phyloP scores from a whole-genome alignment of 2,888 invertebrate species.

The Sisyra terminalis region DNA sequence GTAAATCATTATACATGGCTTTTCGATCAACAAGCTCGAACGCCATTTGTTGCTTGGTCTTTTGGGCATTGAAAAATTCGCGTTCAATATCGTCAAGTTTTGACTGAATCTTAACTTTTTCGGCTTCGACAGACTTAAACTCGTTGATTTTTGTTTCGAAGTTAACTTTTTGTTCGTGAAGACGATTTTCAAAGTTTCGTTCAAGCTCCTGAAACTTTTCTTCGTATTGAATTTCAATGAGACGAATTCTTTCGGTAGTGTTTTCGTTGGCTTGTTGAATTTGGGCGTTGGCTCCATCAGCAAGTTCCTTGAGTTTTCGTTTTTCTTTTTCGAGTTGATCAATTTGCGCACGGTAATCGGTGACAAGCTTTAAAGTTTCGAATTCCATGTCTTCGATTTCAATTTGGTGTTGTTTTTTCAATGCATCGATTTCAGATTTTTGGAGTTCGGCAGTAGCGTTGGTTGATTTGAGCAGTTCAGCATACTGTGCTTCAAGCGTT shows the following conservation, averaged over 20 bases:
- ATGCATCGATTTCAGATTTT: slow-evolving; percentile 16
- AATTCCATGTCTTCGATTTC: slow-evolving; percentile 21
- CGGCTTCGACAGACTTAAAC: slow-evolving; percentile 34
- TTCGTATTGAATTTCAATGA: slow-evolving; percentile 25
- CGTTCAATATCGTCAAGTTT: slow-evolving; percentile 13
- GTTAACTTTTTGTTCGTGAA: slow-evolving; percentile 28
- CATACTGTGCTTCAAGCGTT: slow-evolving; percentile 14
- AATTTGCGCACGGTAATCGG: slow-evolving; percentile 17
- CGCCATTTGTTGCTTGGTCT: slow-evolving; percentile 6
- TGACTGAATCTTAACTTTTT: slow-evolving; percentile 30
- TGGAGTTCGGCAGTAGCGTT: too few relatives aligned
- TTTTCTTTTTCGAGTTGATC: slow-evolving; percentile 17
- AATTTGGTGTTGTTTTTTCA: slow-evolving; percentile 17
- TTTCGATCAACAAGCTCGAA: not conserved
- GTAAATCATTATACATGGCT: slow-evolving; percentile 11
- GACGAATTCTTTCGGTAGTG: slow-evolving; percentile 23
- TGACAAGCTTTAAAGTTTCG: slow-evolving; percentile 20
- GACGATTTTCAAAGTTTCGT: slow-evolving; percentile 23
- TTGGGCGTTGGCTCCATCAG: slow-evolving; percentile 14
- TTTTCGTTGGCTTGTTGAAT: slow-evolving; percentile 20
- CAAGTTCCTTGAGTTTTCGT: slow-evolving; percentile 15
- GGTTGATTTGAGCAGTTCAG: not conserved
- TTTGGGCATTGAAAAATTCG: slow-evolving; percentile 13
- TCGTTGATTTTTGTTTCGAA: slow-evolving; percentile 32
- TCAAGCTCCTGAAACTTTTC: slow-evolving; percentile 29